These are phyloP conservation scores for Lithosia quadra DNA, from an alignment of 2,888 invertebrate species.

Conservation along the genomic window DNA sequence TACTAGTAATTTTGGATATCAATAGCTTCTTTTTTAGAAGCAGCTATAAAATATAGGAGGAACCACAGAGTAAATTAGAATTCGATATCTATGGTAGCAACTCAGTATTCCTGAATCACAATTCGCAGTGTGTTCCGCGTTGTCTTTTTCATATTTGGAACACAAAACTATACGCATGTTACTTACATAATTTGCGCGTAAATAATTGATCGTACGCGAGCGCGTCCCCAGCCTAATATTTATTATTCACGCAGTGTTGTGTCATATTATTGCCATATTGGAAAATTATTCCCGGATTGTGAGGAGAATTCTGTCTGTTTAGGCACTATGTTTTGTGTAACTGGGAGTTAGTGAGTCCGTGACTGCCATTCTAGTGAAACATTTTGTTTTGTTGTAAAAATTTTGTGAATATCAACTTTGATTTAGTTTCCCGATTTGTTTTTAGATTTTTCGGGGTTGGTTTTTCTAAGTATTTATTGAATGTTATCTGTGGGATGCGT, in stretches of 20 bases:
- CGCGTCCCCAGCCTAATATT: constrained; percentile 75
- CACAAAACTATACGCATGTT: constrained; percentile 62
- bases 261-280: constrained; percentile 84
- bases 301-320: constrained; percentile 69
- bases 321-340: constrained; percentile 53
- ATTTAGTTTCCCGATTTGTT: constrained; percentile 45
- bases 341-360: constrained; percentile 52
- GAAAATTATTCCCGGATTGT: constrained; percentile 79
- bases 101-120: background rate
- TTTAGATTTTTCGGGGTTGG: constrained; percentile 44
- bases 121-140: constrained; percentile 16
- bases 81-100: too few relatives aligned
- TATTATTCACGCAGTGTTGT: constrained; percentile 84
- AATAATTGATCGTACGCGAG: constrained; percentile 81
- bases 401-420: constrained; percentile 45
- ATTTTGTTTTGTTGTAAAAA: constrained; percentile 32
- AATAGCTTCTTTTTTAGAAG: too few relatives aligned
- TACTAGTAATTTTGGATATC: too few relatives aligned
- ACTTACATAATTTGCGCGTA: constrained; percentile 82
- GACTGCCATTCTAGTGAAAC: constrained; percentile 47
- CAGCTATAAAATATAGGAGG: too few relatives aligned
- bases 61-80: too few relatives aligned
- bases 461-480: constrained; percentile 41
- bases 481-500: constrained; percentile 35
- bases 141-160: constrained; percentile 30